Evolutionary conservation across 1,140 invertebrate genomes (phyloP), one percentile per base, ranked within the genome.

Genomic region (Drosophila auraria): DNA sequence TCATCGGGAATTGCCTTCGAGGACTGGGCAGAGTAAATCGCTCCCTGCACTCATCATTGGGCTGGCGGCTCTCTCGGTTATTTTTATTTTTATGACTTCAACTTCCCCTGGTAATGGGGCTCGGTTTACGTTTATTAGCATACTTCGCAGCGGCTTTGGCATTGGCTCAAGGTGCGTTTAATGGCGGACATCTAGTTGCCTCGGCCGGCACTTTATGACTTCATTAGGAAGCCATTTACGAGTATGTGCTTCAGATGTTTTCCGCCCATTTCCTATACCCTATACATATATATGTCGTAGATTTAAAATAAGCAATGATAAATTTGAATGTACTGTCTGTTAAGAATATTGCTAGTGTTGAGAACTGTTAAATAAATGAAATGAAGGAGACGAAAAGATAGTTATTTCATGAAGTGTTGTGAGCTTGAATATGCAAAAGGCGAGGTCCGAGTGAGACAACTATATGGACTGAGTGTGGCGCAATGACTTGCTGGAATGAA

Each of bases 41-140:
- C 66, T 47, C 63, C 61, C 25, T 12, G 45, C 58, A 64, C 60
- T 63, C 71, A 76, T 76, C 58, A 75, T 74, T 54, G 49, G 60
- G 17, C 53, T 36, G 33, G 33, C 33, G 36, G 36, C 36, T 23
- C 14, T 75, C 51, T 47, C 27, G 58, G 60, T 77, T 77, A 78
- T 78, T 59, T 69, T 53, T 75, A 78, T 74, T 89, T 87, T 89
- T 87, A 87, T 80, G 86, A 64, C 68, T 57, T 78, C 81, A 77
- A 68, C 77, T 78, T 83, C 71, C 64, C 54, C 8, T 73, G 71
- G 75, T 87, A 80, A 87, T 87, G 76, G 76, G 33, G 73, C 57
- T 80, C 62, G 83, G 68, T 89, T 87, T 87, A 84, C 81, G 83
- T 87, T 87, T 87, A 87, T 87, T 89, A 87, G 84, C 83, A 89